A percentile compares a stretch with the other conserved stretches of the same genome.
Conservation (phyloP, 2,113 vertebrate species). For the Xiphophorus couchianus region DNA sequence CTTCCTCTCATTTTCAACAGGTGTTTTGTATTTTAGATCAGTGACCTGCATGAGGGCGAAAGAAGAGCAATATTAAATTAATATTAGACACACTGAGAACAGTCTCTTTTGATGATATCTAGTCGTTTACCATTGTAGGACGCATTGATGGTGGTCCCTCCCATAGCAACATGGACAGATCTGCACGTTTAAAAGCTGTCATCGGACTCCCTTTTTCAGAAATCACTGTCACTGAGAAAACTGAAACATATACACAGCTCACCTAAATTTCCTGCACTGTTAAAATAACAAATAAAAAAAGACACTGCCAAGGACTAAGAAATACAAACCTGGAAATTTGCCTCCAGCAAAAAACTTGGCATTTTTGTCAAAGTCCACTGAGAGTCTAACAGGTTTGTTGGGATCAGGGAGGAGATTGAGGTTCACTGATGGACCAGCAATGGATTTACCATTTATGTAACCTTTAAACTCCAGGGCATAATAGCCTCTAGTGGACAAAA, state of each 20-base stretch:
- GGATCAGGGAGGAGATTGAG: slow-evolving; percentile 88
- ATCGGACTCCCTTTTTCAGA: slow-evolving; percentile 88
- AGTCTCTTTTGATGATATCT: neutral
- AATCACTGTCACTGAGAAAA: slow-evolving; percentile 88
- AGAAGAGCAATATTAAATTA: too few relatives aligned
- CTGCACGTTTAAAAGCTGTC: slow-evolving; percentile 83
- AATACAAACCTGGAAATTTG: slow-evolving; percentile 85
- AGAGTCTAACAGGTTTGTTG: slow-evolving; percentile 83
- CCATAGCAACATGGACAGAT: slow-evolving; percentile 88
- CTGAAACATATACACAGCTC: slow-evolving; percentile 66
- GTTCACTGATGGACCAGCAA: slow-evolving; percentile 82
- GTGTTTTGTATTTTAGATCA: slow-evolving; percentile 85
- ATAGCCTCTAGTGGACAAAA: slow-evolving; percentile 81
- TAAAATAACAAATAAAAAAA: neutral
- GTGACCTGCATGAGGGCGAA: slow-evolving; percentile 72
- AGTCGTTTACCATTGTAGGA: slow-evolving; percentile 50
- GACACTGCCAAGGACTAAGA: neutral
- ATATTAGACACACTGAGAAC: neutral
- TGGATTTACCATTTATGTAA: slow-evolving; percentile 71
- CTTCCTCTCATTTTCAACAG: slow-evolving; percentile 83
- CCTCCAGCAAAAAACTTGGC: slow-evolving; percentile 82
- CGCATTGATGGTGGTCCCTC: slow-evolving; percentile 58
- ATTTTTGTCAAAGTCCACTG: slow-evolving; percentile 81
- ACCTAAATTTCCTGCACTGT: slow-evolving; percentile 8
- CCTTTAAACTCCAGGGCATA: slow-evolving; percentile 83